Base-by-base conservation (phyloP, 2,113 vertebrate species). In the Vulpes ferrilata region DNA sequence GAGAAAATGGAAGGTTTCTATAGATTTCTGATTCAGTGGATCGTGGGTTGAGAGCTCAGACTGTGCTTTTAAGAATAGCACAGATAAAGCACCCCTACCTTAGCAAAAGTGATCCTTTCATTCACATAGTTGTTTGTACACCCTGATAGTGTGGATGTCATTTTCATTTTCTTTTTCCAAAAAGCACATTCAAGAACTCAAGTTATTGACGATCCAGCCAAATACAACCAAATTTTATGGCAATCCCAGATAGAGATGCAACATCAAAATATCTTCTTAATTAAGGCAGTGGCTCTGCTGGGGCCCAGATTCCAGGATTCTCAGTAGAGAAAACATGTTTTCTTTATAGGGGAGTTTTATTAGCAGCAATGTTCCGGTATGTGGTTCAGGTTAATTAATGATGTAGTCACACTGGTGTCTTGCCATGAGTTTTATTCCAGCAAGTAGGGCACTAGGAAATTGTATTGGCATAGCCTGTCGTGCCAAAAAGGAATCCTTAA, bases 371-470 rank as follows among this genome's bases (percentile, higher is more conserved):
- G 98, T 98, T 98, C 97, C 43, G 79, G 97, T 98, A 96, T 98
- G 96, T 96, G 88, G 86, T 95, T 98, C 94, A 97, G 97, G 97
- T 98, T 98, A 98, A 98, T 98, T 98, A 98, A 97, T 96, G 97
- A 97, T 97, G 90, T 94, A 97, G 90, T 98, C 94, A 97, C 65
- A 92, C 95, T 97, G 97, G 88, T 98, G 86, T 96, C 90, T 98
- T 94, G 97, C 96, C 96, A 91, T 80, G 82, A 97, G 60, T 88
- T 91, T 97, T 97, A 96, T 98, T 98, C 94, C 53, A 93, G 96
- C 96, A 95, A 96, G 88, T 38, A 86, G 97, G 85, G 82, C 71
- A 80, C 96, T 95, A 92, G 96, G 93, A 97, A 96, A 96, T 97
- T 73, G 8, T 53, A 95, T 78, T 74, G 95, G 88, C 88, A 82